Evolutionary conservation across 2,888 invertebrate species (phyloP).

Genomic region (Timema cristinae): DNA sequence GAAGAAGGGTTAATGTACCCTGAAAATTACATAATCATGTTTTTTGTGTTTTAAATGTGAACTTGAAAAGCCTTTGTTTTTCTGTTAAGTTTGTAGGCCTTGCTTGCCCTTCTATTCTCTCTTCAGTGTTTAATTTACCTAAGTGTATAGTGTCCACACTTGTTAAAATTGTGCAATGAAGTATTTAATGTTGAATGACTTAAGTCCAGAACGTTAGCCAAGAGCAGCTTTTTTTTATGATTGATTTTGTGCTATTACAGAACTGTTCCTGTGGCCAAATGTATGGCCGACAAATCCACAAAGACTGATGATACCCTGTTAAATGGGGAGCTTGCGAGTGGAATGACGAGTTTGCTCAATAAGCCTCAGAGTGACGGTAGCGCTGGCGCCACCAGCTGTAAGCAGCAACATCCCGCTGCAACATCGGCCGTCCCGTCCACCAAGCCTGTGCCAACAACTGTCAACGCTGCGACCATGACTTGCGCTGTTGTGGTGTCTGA

Average conservation of each 20-base stretch:
- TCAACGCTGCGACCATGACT: slow-evolving; percentile 55
- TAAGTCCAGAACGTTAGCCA: no score
- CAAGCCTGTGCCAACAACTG: slow-evolving; percentile 43
- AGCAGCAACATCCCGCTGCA: slow-evolving; percentile 18
- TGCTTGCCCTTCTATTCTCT: no score
- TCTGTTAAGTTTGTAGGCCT: no score
- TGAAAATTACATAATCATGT: no score
- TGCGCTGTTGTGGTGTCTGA: slow-evolving; percentile 41
- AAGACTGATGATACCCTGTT: slow-evolving; percentile 57
- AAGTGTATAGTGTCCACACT: no score
- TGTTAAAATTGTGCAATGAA: no score
- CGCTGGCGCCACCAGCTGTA: background rate
- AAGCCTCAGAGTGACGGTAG: background rate
- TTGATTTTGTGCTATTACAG: slow-evolving; percentile 33
- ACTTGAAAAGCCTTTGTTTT: no score
- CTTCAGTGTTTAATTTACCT: no score
- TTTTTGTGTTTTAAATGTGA: no score
- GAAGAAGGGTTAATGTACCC: no score
- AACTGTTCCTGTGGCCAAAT: slow-evolving; percentile 46
- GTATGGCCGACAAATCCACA: slow-evolving; percentile 63
- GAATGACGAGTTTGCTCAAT: slow-evolving; percentile 29
- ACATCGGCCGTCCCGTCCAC: slow-evolving; percentile 17
- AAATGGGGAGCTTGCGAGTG: slow-evolving; percentile 33
- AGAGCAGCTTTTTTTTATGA: background rate
- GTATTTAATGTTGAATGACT: no score